Conservation (phyloP, 2,797 vertebrate genomes). For the Pristis pectinata region DNA sequence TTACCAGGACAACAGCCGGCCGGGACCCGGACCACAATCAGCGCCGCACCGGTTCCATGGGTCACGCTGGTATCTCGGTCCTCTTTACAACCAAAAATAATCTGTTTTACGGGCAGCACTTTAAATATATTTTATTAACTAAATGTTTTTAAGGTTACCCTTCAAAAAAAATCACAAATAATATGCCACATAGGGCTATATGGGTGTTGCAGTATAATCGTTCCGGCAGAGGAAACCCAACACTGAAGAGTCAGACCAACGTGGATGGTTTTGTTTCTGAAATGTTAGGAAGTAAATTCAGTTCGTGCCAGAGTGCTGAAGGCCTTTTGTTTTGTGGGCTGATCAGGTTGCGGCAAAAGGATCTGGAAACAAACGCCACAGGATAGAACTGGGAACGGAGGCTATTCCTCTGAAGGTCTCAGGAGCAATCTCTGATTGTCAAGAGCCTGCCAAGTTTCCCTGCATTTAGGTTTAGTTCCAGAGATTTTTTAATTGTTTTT, state of each 20-base stretch:
- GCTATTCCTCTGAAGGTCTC: background rate
- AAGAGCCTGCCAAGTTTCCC: background rate
- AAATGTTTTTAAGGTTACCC: background rate
- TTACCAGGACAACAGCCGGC: slow-evolving; percentile 39
- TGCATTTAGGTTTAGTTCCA: background rate
- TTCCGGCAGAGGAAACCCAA: background rate
- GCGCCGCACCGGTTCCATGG: background rate
- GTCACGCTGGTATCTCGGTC: background rate
- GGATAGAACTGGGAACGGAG: background rate
- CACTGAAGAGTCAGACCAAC: background rate
- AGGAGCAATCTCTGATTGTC: background rate
- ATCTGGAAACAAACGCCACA: no score
- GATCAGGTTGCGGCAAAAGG: no score
- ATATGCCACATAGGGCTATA: no score
- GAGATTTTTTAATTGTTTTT: background rate
- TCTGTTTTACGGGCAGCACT: background rate
- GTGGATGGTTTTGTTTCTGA: background rate
- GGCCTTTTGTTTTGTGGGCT: background rate
- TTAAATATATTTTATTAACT: background rate
- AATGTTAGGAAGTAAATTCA: background rate
- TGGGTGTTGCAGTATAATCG: background rate
- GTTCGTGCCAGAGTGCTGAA: background rate
- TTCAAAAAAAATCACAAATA: background rate
- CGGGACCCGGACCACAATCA: background rate
- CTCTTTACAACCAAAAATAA: background rate